Conservation (phyloP, 1,140 invertebrate species). For the Saccostrea glomerata region DNA sequence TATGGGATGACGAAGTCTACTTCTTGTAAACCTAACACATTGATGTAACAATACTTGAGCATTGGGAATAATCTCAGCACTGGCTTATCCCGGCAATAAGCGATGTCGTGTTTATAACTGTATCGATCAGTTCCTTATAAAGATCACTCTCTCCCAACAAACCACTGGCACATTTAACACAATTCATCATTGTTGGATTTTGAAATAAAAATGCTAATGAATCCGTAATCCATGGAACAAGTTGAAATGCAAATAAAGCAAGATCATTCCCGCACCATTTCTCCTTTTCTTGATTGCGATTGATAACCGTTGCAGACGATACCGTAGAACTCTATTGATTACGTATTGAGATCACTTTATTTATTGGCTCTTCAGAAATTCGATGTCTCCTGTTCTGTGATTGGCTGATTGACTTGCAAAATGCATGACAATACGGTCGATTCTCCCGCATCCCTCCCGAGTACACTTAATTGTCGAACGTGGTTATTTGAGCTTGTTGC, state of each 20-base stretch:
- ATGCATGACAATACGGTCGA: slow-evolving; percentile 23
- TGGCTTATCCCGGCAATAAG: background rate
- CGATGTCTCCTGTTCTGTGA: slow-evolving; percentile 28
- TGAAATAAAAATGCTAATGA: slow-evolving; percentile 20
- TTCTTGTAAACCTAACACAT: background rate
- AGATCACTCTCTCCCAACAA: background rate
- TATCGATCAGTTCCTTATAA: background rate
- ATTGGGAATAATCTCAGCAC: slow-evolving; percentile 1
- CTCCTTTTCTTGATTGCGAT: background rate
- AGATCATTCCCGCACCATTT: background rate
- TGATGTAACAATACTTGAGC: background rate
- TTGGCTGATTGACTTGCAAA: slow-evolving; percentile 33
- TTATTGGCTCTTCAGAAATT: slow-evolving; percentile 27
- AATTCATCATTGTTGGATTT: background rate
- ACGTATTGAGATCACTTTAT: slow-evolving; percentile 22
- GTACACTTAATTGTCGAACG: slow-evolving; percentile 27
- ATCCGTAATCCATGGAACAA: background rate
- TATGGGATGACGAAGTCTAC: background rate
- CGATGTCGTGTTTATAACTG: background rate
- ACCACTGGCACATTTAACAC: background rate
- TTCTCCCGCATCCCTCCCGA: slow-evolving; percentile 18
- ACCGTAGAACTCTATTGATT: background rate
- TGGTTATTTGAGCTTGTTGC: slow-evolving; percentile 14
- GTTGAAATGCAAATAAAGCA: slow-evolving; percentile 11
- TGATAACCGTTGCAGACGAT: slow-evolving; percentile 3